These are phyloP conservation scores for Glyphotaelius pellucidus DNA, from an alignment of 2,888 invertebrate genomes.

Conservation along the genomic window DNA sequence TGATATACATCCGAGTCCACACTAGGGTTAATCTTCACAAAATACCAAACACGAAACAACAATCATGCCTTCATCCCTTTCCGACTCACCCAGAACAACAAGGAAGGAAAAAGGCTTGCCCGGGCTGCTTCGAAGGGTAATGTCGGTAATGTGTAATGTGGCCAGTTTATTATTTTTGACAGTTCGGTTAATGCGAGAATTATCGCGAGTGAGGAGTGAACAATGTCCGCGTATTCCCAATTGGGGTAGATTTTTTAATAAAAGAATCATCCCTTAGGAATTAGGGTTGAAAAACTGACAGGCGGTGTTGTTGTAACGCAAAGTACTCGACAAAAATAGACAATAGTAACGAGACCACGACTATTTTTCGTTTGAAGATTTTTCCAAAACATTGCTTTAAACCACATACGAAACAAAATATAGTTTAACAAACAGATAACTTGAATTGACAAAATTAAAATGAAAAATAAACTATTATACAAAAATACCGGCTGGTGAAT, in stretches of 20 bases:
- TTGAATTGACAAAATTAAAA: no score
- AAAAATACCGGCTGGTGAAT: no score
- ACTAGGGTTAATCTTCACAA: neutral
- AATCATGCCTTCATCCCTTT: neutral
- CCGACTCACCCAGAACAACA: neutral
- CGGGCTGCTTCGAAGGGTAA: neutral
- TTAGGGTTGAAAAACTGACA: conserved; percentile 28
- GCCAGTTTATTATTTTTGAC: conserved; percentile 5
- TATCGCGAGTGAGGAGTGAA: conserved; percentile 49
- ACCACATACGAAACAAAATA: neutral
- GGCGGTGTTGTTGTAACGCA: neutral
- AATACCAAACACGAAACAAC: neutral
- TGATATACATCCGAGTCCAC: neutral
- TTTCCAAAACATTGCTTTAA: neutral
- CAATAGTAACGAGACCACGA: neutral
- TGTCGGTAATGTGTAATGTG: neutral
- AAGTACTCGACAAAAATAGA: neutral
- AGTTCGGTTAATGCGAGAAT: conserved; percentile 48
- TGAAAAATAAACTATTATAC: no score
- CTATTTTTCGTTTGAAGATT: neutral
- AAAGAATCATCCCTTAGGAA: conserved; percentile 43
- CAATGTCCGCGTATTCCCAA: conserved; percentile 41
- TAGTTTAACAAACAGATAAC: no score
- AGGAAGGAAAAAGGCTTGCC: neutral
- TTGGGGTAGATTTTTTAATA: conserved; percentile 13